phyloP scores from a whole-genome alignment of 2,888 invertebrate genomes.

The Priocnemis perturbator region DNA sequence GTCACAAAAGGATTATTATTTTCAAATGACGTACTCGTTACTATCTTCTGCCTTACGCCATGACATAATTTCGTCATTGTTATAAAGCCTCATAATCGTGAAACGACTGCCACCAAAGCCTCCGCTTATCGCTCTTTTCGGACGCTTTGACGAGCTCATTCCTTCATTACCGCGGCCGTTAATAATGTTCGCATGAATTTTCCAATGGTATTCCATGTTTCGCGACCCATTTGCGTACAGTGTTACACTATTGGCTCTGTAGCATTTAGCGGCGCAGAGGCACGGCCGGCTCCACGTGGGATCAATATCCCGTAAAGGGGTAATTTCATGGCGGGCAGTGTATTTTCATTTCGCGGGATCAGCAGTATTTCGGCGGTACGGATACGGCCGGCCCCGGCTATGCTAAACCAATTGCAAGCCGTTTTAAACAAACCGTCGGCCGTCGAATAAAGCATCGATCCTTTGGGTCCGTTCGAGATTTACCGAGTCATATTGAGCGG shows the following conservation, averaged over 20 bases:
- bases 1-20: too few species aligned
- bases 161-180: too few species aligned
- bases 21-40: too few species aligned
- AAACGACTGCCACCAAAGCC: too few species aligned
- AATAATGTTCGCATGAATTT: too few species aligned
- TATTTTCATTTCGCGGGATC: conserved; percentile 54
- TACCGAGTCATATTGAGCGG: conserved; percentile 1
- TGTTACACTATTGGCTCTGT: conserved; percentile 13
- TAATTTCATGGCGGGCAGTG: conserved; percentile 31
- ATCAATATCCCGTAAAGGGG: conserved; percentile 51
- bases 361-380: conserved; percentile 42
- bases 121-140: too few species aligned
- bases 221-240: neutral
- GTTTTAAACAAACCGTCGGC: conserved; percentile 40
- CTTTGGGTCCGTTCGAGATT: conserved; percentile 2
- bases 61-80: too few species aligned
- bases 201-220: too few species aligned
- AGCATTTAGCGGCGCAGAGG: conserved; percentile 37
- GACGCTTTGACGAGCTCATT: too few species aligned
- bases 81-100: too few species aligned
- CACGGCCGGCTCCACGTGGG: conserved; percentile 25
- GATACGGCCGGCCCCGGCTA: conserved; percentile 25
- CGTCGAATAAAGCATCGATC: conserved; percentile 16
- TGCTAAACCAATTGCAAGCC: conserved; percentile 36
- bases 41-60: too few species aligned